Evolutionary conservation across 1,140 invertebrate species (phyloP).

Genomic region (Drosophila funebris): DNA sequence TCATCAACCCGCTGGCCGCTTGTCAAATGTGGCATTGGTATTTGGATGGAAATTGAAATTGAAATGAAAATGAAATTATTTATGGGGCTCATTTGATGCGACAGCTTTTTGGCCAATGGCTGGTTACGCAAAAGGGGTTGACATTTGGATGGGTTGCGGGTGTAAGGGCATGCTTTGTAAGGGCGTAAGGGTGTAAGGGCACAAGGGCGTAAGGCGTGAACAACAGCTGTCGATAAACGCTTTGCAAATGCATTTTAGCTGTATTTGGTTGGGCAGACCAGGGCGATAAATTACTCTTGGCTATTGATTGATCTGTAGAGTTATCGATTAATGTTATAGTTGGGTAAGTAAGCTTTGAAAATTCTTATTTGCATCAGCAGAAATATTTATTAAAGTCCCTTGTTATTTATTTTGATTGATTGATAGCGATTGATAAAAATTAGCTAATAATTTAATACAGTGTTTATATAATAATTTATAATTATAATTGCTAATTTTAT

Average conservation of each 20-base stretch:
- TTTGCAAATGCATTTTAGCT: constrained; percentile 11
- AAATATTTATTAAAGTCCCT: no score
- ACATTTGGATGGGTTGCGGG: background rate
- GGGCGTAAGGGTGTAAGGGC: no score
- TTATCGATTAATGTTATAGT: background rate
- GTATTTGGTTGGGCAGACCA: background rate
- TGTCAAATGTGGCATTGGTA: constrained; percentile 52
- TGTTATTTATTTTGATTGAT: no score
- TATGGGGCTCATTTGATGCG: constrained; percentile 72
- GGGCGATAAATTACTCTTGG: constrained; percentile 3
- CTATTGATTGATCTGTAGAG: background rate
- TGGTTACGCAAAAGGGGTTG: constrained; percentile 5
- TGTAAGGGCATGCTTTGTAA: background rate
- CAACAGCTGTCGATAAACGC: constrained; percentile 33
- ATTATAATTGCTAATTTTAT: no score
- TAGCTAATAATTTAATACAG: no score
- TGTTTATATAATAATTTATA: no score
- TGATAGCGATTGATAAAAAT: no score
- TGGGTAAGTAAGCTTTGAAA: background rate
- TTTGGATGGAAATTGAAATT: constrained; percentile 53
- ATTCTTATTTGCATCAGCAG: no score
- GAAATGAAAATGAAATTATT: constrained; percentile 75
- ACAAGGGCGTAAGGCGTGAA: no score
- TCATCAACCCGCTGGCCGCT: background rate
- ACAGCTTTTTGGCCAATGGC: constrained; percentile 58